A percentile compares a stretch with the other conserved stretches of the same genome.
Evolutionary conservation across 2,888 invertebrate genomes (phyloP).

Genomic region (Octonoba sinensis): DNA sequence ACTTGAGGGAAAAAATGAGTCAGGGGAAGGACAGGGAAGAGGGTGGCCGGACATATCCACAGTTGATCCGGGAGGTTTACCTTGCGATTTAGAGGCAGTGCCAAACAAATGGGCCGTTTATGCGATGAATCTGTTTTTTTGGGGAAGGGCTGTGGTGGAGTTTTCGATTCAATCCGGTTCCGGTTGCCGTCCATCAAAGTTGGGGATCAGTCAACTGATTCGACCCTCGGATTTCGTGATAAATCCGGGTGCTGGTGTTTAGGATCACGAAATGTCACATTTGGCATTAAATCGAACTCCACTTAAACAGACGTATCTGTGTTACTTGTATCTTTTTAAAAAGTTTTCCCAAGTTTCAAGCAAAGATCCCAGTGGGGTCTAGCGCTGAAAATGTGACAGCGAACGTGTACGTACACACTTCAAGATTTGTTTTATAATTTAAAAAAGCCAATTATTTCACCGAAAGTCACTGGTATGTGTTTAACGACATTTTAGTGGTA

Average conservation of each 20-base stretch:
- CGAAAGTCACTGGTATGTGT: too few species aligned
- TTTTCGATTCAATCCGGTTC: conserved; percentile 58
- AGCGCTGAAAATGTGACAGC: too few species aligned
- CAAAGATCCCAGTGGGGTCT: too few species aligned
- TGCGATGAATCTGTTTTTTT: conserved; percentile 49
- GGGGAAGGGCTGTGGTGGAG: conserved; percentile 30
- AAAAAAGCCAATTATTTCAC: too few species aligned
- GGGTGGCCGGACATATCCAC: conserved; percentile 55
- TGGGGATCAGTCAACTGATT: conserved; percentile 43
- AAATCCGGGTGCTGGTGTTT: conserved; percentile 14
- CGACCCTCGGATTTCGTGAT: conserved; percentile 32
- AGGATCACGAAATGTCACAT: neutral
- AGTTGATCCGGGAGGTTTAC: conserved; percentile 53
- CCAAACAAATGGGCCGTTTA: conserved; percentile 62
- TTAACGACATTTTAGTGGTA: too few species aligned
- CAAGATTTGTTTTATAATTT: too few species aligned
- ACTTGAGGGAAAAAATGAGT: too few species aligned
- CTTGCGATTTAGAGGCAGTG: conserved; percentile 49
- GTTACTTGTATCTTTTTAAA: too few species aligned
- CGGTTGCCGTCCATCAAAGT: conserved; percentile 58
- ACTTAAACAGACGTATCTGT: too few species aligned
- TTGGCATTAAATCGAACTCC: too few species aligned
- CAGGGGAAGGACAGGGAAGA: neutral
- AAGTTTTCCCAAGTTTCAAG: too few species aligned
- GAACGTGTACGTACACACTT: too few species aligned